Evolutionary conservation across 2,797 vertebrate genomes (phyloP), one percentile per base, ranked within the genome.

Genomic region (Silurus lanzhouensis): DNA sequence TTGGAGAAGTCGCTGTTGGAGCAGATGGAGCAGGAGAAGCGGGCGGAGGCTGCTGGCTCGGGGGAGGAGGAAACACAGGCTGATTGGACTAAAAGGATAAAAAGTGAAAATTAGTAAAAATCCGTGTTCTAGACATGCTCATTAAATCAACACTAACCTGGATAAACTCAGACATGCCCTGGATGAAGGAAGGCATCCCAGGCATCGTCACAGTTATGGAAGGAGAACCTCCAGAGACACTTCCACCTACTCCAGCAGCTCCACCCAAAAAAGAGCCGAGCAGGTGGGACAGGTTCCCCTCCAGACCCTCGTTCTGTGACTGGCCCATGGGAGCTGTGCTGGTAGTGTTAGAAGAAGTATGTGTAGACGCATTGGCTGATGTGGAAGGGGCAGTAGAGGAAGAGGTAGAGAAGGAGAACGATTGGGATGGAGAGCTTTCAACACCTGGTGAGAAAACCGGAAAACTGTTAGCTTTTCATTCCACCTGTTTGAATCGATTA

Each of bases 161-260:
- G 89, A 98, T 93, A 88, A 98, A 97, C 38, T 97, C 97, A 1
- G 93, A 95, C 92, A 98, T 94, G 86, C 97, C 97, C 89, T 97
- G 97, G 80, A 98, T 95, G 89, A 98, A 97, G 25, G 95, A 92
- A 0, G 97, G 97, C 22, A 97, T 94, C 0, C 96, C 96, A 0
- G 97, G 96, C 86, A 96, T 94, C 0, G 96, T 96, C 88, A 97
- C 95, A 0, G 96, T 96, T 87, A 98, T 96, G 6, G 96, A 96
- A 3, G 97, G 96, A 68, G 92, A 88, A 9, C 89, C 91, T 1
- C 83, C 90, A 1, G 92, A 77, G 1, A 90, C 91, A 1, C 71
- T 77, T 7, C 94, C 93, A 10, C 94, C 92, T 6, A 92, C 86
- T 71, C 92, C 93, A 0, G 91, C 89, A 9, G 91, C 89, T 70